phyloP scores from a whole-genome alignment of 2,113 vertebrate species.

The Corydoras sp. region DNA sequence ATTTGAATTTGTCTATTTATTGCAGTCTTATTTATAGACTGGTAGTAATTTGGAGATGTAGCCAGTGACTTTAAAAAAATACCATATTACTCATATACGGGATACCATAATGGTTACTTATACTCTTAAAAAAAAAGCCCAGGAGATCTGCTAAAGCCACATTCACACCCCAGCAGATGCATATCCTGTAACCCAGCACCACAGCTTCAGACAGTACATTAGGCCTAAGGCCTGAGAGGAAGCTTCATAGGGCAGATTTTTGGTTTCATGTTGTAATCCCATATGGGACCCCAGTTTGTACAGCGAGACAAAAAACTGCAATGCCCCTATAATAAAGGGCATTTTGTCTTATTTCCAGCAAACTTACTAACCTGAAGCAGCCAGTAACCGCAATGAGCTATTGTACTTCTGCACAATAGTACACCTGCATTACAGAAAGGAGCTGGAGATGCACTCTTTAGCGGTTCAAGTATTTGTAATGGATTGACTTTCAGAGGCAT shows the following conservation, averaged over 20 bases:
- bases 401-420: constrained; percentile 7
- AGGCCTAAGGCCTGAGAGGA: constrained; percentile 53
- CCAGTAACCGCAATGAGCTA: not conserved
- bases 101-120: constrained; percentile 10
- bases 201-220: constrained; percentile 28
- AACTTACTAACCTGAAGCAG: constrained; percentile 10
- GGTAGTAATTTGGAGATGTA: too few species aligned
- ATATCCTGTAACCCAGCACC: constrained; percentile 35
- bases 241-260: constrained; percentile 44
- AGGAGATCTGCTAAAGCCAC: constrained; percentile 31
- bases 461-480: constrained; percentile 37
- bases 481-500: constrained; percentile 41
- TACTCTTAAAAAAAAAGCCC: constrained; percentile 28
- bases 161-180: constrained; percentile 33
- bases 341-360: constrained; percentile 8
- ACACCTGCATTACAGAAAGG: constrained; percentile 14
- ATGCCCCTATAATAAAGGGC: constrained; percentile 9
- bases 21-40: too few species aligned
- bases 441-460: constrained; percentile 16
- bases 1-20: too few species aligned
- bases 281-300: constrained; percentile 49
- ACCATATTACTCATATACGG: too few species aligned
- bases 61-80: too few species aligned
- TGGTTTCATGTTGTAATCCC: constrained; percentile 58
- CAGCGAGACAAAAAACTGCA: constrained; percentile 14